Evolutionary conservation across 2,113 vertebrate genomes (phyloP).

Genomic region (Aviceda subcristata): DNA sequence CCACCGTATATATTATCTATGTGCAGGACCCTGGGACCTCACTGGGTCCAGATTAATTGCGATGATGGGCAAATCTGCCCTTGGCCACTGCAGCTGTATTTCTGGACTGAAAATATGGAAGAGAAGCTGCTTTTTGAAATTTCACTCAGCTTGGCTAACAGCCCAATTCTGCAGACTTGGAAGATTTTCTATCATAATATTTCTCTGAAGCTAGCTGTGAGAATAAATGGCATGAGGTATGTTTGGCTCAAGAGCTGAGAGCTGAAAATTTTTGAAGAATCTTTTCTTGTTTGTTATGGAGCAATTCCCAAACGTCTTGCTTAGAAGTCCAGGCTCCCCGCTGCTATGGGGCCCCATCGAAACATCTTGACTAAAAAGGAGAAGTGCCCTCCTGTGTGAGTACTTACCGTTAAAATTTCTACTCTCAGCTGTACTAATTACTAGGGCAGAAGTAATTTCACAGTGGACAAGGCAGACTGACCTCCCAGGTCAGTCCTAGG

Average conservation of each 20-base stretch:
- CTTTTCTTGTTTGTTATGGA: slow-evolving; percentile 45
- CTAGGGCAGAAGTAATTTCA: background rate
- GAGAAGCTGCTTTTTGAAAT: slow-evolving; percentile 14
- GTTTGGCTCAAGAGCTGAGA: slow-evolving; percentile 34
- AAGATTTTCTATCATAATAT: slow-evolving; percentile 55
- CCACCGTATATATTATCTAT: background rate
- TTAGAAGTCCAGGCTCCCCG: background rate
- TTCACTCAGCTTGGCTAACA: slow-evolving; percentile 14
- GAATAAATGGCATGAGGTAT: slow-evolving; percentile 37
- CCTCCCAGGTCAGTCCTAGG: background rate
- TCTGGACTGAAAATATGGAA: background rate
- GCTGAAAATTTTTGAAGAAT: slow-evolving; percentile 7
- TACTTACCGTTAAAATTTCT: background rate
- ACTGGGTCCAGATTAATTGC: background rate
- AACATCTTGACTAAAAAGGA: background rate
- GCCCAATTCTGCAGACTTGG: slow-evolving; percentile 36
- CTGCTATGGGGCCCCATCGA: background rate
- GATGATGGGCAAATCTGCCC: background rate
- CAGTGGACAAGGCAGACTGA: background rate
- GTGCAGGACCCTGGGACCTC: background rate
- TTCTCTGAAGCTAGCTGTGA: slow-evolving; percentile 51
- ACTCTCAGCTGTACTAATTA: background rate
- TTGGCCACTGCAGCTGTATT: background rate
- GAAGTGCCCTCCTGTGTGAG: background rate
- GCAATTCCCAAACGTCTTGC: slow-evolving; percentile 1